Conservation (phyloP, 2,797 vertebrate genomes). For the Xiphorhynchus erythropygius region DNA sequence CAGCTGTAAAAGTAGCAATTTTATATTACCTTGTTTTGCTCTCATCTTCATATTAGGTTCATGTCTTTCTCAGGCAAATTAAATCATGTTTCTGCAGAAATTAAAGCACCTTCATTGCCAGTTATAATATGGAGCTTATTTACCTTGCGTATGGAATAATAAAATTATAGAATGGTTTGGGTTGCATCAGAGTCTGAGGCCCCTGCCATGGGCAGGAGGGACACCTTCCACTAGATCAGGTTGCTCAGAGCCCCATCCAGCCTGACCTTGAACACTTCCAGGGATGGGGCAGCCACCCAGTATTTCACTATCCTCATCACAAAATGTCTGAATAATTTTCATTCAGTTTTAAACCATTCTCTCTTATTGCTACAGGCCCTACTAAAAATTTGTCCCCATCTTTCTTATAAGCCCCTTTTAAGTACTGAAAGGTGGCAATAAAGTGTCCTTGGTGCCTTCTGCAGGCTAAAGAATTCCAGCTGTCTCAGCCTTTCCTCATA, state of each 20-base stretch:
- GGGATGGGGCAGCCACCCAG: not conserved
- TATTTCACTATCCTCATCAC: not conserved
- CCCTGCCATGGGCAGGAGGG: too few relatives aligned
- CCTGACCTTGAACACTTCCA: not conserved
- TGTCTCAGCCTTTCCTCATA: not conserved
- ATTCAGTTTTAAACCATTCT: not conserved
- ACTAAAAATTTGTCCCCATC: not conserved
- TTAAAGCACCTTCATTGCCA: not conserved
- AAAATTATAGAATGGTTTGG: not conserved
- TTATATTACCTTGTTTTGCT: not conserved
- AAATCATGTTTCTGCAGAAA: not conserved
- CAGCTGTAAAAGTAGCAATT: not conserved
- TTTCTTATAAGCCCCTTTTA: not conserved
- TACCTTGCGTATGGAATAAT: not conserved
- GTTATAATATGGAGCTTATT: not conserved
- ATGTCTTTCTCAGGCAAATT: not conserved
- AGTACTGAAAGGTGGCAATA: not conserved
- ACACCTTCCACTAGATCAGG: not conserved
- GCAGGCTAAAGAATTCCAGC: not conserved
- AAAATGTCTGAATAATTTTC: not conserved
- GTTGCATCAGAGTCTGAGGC: not conserved
- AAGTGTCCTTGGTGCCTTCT: not conserved
- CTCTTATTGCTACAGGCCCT: not conserved
- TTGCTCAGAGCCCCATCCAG: not conserved
- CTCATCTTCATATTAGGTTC: not conserved